Conservation (phyloP, 2,797 vertebrate genomes). For the Mallotus villosus region DNA sequence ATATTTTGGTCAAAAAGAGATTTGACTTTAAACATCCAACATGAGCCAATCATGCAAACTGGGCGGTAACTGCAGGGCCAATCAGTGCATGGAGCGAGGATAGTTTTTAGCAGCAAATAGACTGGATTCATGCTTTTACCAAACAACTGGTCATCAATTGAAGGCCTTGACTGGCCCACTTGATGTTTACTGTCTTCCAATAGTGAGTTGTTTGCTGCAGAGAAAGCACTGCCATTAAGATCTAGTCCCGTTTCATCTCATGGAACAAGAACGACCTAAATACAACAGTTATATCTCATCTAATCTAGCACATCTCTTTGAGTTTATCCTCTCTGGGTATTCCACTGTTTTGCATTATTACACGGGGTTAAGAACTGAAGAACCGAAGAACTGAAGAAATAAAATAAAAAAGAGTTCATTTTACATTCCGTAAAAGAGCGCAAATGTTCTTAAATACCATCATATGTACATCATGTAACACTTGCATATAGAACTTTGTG, state of each 20-base stretch:
- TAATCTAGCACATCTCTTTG: background rate
- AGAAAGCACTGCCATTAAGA: constrained; percentile 40
- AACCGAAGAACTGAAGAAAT: no score
- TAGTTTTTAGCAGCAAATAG: constrained; percentile 27
- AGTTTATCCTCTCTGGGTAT: constrained; percentile 7
- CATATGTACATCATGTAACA: background rate
- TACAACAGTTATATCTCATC: background rate
- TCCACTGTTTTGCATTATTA: constrained; percentile 39
- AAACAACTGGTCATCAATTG: constrained; percentile 39
- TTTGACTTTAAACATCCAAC: constrained; percentile 13
- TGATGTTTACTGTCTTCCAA: constrained; percentile 45
- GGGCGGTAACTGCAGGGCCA: constrained; percentile 20
- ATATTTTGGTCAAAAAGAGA: constrained; percentile 30
- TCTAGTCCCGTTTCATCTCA: background rate
- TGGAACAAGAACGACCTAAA: background rate
- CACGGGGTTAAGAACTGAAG: background rate
- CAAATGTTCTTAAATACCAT: background rate
- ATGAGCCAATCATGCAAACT: constrained; percentile 44
- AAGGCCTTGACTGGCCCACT: constrained; percentile 28
- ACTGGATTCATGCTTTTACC: constrained; percentile 48
- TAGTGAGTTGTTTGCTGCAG: constrained; percentile 48
- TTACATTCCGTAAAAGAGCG: background rate
- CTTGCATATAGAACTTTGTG: constrained; percentile 10
- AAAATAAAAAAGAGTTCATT: background rate
- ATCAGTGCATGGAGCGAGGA: constrained; percentile 16